These are phyloP conservation scores for Scolopax mira DNA, from an alignment of 2,113 vertebrate species.

Conservation along the genomic window DNA sequence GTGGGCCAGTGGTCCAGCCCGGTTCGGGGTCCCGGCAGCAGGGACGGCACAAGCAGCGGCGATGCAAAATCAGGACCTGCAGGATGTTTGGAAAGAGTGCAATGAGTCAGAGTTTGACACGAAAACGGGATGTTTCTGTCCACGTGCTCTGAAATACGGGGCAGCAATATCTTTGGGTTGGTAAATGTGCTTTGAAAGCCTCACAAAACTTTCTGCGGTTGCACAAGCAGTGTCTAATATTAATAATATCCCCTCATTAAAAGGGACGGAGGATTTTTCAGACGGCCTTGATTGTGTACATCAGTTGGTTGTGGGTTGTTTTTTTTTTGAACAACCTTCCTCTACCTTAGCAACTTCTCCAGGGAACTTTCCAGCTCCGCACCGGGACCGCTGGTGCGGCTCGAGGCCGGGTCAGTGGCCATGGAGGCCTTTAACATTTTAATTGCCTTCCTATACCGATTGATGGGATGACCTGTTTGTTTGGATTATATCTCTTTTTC, in stretches of 20 bases:
- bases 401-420: not conserved
- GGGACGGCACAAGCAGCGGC: not conserved
- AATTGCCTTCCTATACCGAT: conserved; percentile 23
- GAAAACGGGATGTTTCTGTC: not conserved
- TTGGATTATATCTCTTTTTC: conserved; percentile 59
- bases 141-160: fast-evolving
- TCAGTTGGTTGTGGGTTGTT: too few species aligned
- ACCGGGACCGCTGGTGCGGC: not conserved
- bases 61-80: not conserved
- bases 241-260: not conserved
- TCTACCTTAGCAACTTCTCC: conserved; percentile 19
- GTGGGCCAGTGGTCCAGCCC: not conserved
- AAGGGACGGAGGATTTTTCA: not conserved
- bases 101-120: not conserved
- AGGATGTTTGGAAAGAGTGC: not conserved
- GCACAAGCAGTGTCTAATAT: not conserved
- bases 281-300: not conserved
- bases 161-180: not conserved
- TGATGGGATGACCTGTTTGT: conserved; percentile 52
- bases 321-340: not conserved
- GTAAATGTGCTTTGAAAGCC: not conserved
- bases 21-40: fast-evolving
- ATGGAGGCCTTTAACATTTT: conserved; percentile 12
- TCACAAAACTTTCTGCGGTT: not conserved
- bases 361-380: not conserved